These are phyloP conservation scores for Nephila pilipes DNA, from an alignment of 1,140 invertebrate species.

Conservation along the genomic window DNA sequence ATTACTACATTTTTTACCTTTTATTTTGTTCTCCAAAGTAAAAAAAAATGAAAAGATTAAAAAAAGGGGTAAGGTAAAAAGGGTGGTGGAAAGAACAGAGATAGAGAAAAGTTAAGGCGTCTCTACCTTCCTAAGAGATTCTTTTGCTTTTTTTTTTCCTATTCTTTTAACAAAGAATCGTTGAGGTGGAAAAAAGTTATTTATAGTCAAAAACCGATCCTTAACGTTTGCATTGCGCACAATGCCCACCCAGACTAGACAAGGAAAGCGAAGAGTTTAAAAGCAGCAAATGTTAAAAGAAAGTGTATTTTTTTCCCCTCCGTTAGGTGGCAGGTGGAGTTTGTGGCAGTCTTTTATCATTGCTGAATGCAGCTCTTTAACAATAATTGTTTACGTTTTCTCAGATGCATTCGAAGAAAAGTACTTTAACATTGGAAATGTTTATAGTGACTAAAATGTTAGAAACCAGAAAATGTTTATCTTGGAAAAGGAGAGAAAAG, in stretches of 20 bases:
- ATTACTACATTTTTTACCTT: background rate
- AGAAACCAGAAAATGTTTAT: no score
- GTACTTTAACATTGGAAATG: no score
- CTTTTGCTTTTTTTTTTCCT: background rate
- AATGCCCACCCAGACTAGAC: background rate
- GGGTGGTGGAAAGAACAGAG: background rate
- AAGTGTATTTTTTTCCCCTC: background rate
- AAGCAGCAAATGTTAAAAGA: background rate
- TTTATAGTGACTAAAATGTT: no score
- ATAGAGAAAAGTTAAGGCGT: slow-evolving; percentile 47
- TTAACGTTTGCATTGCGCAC: slow-evolving; percentile 54
- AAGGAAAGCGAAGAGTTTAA: background rate
- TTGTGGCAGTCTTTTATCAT: no score
- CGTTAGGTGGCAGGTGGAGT: background rate
- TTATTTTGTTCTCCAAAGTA: background rate
- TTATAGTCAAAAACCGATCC: slow-evolving; percentile 66
- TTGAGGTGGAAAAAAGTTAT: slow-evolving; percentile 55
- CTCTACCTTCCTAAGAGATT: slow-evolving; percentile 5
- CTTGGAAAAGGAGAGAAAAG: no score
- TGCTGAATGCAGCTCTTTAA: no score
- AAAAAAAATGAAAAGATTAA: slow-evolving; percentile 25
- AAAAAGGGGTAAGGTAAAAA: background rate
- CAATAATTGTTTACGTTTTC: background rate
- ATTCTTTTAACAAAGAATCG: slow-evolving; percentile 55
- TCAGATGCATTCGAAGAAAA: no score